Evolutionary conservation across 53 echinoderm and acorn worm genomes (phyloP), one percentile per base, ranked within the genome.

Genomic region (Apostichopus leukothele): DNA sequence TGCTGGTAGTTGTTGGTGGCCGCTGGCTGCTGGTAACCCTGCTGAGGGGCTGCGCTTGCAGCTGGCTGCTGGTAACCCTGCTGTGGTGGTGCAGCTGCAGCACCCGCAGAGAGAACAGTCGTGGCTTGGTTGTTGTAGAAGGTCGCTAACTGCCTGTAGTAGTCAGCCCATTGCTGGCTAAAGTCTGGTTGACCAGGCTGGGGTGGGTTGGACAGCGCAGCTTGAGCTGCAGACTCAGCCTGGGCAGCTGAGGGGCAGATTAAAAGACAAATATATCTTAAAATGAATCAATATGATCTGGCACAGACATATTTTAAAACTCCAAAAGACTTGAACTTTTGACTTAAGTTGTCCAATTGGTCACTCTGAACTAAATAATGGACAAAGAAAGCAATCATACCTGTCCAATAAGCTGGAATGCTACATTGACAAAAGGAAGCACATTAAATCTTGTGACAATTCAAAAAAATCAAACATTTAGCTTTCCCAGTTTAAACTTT

Each of bases 91-190:
- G 74, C 92, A 4, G 92, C 68, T 61, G 90, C 75, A 5, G 93
- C 54, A 22, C 86, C 87, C 4, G 89, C 89, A 5, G 86, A 89
- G 5, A 73, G 53, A 26, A 67, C 81, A n/a, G 66, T 86, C 7
- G 78, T 60, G 5, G 74, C 75, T 74, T 91, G 94, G 27, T 79
- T 78, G 90, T 91, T 90, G 60, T 92, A 90, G 91, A 89, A 90
- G 91, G 88, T 77, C 52, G 90, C 92, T 52, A 93, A 92, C 86
- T 95, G 94, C 68, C 94, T 86, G 94, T 95, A 97, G 93, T 97
- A 97, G 10, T 97, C 98, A 13, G 92, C 93, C 98, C 98, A 97
- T 75, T 95, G 94, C 68, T 74, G 84, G 60, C 91, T 89, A 83
- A 90, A 95, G 91, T 97, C 98, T 67, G 90, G 89, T 63, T 93